Base-by-base conservation (phyloP, 2,797 vertebrate genomes). In the Crypturellus tataupa region DNA sequence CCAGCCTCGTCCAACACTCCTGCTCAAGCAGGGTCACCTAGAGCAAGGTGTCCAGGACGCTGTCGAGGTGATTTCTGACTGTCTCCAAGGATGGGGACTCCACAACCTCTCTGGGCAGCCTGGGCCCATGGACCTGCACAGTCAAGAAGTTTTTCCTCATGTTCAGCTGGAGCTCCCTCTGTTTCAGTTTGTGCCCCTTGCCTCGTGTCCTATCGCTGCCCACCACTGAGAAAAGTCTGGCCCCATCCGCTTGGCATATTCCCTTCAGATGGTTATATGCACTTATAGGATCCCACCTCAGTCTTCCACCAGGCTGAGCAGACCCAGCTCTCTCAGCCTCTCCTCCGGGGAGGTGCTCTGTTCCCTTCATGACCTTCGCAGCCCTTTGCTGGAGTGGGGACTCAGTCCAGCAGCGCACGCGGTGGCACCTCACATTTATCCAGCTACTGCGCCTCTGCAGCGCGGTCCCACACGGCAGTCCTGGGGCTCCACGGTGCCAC, bases 401-500 rank as follows among this genome's bases (percentile, higher is more conserved):
- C 31, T 20, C 18, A 20, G 55, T n/a, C 55, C 18, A n/a, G 55
- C 55, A 19, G 29, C 19, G 3, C 53, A 18, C 17, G 19, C 0
- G 0, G 84, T 89, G 55, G 64, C 23, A 55, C 5, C 37, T 79
- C 68, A 40, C 7, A 17, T 25, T 62, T 42, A 19, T 33, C 29
- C 0, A 2, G 44, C 13, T n/a, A 0, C 0, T 12, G 14, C 6
- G 44, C 31, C 79, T 83, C 65, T 44, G 51, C 67, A 84, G 23
- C 0, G 2, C 0, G 0, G 81, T 33, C 49, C n/a, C 31, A 24
- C 14, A 1, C 39, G 16, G 58, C 2, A 4, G 35, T 46, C 25
- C 56, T 13, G 49, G 33, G 4, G 78, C 31, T 76, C 55, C 46
- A 47, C 11, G 31, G 51, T 37, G 56, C 90, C 81, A 77, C 21